Evolutionary conservation across 2,888 invertebrate species (phyloP), one percentile per base, ranked within the genome.

Genomic region (Hedychridium roseum): DNA sequence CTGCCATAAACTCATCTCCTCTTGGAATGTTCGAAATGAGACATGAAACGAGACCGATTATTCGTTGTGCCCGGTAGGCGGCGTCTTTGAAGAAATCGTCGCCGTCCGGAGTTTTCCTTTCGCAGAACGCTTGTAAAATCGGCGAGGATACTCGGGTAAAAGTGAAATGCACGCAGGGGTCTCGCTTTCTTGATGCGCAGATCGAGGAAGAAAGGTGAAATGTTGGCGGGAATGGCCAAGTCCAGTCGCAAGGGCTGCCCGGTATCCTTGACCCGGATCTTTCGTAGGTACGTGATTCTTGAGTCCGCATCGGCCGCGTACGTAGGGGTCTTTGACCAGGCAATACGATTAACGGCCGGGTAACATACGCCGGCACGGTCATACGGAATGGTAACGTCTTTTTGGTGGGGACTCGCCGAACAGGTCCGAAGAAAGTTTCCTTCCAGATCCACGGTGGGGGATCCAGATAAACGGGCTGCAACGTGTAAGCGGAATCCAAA

Each of bases 381-480:
- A 1, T 21, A 20, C 12, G 23, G 30, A 20, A 26, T 41, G 36
- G 14, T 41, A 32, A 50, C 46, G 27, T 16, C 27, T 37, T 31
- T 43, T 7, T 27, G 31, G 15, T 11, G 40, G 17, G 31, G 34
- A 40, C 26, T 42, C 15, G 31, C 39, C 45, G 46, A 59, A 60
- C 58, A 55, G 50, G 61, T 57, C 43, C 54, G 57, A 67, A 60
- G 66, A 66, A 67, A 67, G 64, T 66, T 61, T n/a, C 34, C 59
- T 40, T 46, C 30, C 35, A 30, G 43, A 16, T 31, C n/a, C 18
- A 26, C 43, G 37, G 43, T 11, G 18, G 41, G 37, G 36, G 50
- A 31, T 37, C 15, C 14, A 50, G 57, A 62, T 56, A 57, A 54
- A 54, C 40, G 47, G 35, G 32, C 7, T 3, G 35, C 31, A 40